phyloP scores from a whole-genome alignment of 1,140 invertebrate genomes.

The Lepidostoma basale region DNA sequence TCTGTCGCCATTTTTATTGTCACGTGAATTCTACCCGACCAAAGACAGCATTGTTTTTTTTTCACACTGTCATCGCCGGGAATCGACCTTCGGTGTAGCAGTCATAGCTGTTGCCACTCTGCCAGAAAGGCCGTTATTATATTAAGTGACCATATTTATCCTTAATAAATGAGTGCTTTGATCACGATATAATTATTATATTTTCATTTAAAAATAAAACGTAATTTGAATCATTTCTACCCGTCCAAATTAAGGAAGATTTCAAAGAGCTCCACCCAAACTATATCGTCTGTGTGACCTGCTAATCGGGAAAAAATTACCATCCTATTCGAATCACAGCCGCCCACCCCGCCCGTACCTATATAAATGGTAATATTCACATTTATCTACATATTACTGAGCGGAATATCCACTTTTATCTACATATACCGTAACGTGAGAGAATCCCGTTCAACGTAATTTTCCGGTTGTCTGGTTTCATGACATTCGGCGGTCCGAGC shows the following conservation, averaged over 20 bases:
- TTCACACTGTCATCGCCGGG: no score
- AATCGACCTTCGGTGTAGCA: no score
- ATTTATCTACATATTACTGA: slow-evolving; percentile 42
- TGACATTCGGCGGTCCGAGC: slow-evolving; percentile 44
- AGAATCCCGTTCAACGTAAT: slow-evolving; percentile 46
- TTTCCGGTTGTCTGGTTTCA: slow-evolving; percentile 46
- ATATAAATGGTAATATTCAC: slow-evolving; percentile 47
- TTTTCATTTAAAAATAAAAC: neutral
- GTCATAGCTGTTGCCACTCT: no score
- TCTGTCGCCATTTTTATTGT: no score
- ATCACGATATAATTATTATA: neutral
- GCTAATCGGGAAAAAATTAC: slow-evolving; percentile 9
- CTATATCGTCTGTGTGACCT: neutral
- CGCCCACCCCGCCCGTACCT: slow-evolving; percentile 29
- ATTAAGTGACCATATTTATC: no score
- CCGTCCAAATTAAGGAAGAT: no score
- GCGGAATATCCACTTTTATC: slow-evolving; percentile 43
- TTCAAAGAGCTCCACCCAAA: neutral
- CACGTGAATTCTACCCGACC: no score
- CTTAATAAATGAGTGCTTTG: no score
- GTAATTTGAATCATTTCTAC: no score
- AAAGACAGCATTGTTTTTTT: no score
- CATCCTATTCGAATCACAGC: neutral
- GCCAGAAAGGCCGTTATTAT: no score
- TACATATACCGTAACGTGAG: slow-evolving; percentile 38